These are phyloP conservation scores for Dicycla oo DNA, from an alignment of 2,888 invertebrate genomes.

Conservation along the genomic window DNA sequence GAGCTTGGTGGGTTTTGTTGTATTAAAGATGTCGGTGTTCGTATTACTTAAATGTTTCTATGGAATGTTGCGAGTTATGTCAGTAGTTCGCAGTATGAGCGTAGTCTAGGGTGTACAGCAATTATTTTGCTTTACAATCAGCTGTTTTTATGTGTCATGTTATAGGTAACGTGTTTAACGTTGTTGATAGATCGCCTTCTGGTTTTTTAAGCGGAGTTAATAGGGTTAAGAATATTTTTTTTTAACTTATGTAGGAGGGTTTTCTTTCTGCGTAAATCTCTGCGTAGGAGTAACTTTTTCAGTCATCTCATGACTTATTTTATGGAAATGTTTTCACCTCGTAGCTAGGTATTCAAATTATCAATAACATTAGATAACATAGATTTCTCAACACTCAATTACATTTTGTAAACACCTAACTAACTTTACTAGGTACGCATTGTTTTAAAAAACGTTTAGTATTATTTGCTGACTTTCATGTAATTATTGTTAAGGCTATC, in stretches of 20 bases:
- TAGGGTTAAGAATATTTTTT: background rate
- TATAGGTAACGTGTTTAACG: background rate
- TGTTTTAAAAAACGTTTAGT: slow-evolving; percentile 4
- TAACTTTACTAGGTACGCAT: background rate
- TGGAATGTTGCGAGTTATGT: too few relatives aligned
- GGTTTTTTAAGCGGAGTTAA: too few relatives aligned
- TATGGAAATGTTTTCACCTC: background rate
- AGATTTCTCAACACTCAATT: background rate
- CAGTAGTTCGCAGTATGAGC: too few relatives aligned
- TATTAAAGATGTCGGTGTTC: too few relatives aligned
- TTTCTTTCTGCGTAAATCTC: background rate
- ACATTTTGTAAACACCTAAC: background rate
- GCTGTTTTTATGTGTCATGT: background rate
- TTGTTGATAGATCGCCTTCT: background rate
- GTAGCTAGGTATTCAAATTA: background rate
- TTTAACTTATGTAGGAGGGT: too few relatives aligned
- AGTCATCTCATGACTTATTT: background rate
- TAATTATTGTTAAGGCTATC: background rate
- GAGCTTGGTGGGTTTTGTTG: too few relatives aligned
- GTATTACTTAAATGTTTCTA: too few relatives aligned
- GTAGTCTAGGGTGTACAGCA: too few relatives aligned
- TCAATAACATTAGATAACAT: background rate
- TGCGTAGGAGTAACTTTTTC: background rate
- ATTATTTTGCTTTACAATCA: too few relatives aligned
- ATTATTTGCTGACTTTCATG: slow-evolving; percentile 12